phyloP scores from a whole-genome alignment of 2,113 vertebrate species.

The Haliaeetus leucogaster region DNA sequence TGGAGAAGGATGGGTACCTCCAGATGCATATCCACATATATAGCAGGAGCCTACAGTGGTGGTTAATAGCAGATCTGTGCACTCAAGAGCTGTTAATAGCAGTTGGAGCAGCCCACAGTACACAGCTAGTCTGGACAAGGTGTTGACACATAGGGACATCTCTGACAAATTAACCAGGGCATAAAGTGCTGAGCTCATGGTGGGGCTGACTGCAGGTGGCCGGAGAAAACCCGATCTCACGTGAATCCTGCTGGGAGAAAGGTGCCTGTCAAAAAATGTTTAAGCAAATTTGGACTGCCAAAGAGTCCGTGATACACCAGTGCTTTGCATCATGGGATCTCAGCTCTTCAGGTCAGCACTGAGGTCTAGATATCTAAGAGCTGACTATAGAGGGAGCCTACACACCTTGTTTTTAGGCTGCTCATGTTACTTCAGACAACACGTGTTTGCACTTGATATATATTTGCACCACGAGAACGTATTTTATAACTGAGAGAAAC shows the following conservation, averaged over 20 bases:
- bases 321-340: not conserved
- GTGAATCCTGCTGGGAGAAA: not conserved
- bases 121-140: not conserved
- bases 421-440: not conserved
- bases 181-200: not conserved
- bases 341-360: not conserved
- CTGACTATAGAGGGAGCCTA: conserved; percentile 38
- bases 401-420: not conserved
- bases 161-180: not conserved
- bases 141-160: not conserved
- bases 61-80: not conserved
- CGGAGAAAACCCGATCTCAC: accelerated
- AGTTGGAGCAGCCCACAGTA: not conserved
- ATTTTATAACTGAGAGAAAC: not conserved
- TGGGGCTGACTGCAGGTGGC: not conserved
- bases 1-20: not conserved
- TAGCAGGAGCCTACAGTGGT: not conserved
- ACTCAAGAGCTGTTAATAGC: not conserved
- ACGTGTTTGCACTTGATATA: not conserved
- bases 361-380: not conserved
- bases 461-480: not conserved
- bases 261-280: not conserved
- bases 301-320: not conserved
- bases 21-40: not conserved
- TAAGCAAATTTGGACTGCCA: not conserved